A percentile compares a stretch with the other conserved stretches of the same genome.
Evolutionary conservation across 2,113 vertebrate species (phyloP).

Genomic region (Delphinus delphis): DNA sequence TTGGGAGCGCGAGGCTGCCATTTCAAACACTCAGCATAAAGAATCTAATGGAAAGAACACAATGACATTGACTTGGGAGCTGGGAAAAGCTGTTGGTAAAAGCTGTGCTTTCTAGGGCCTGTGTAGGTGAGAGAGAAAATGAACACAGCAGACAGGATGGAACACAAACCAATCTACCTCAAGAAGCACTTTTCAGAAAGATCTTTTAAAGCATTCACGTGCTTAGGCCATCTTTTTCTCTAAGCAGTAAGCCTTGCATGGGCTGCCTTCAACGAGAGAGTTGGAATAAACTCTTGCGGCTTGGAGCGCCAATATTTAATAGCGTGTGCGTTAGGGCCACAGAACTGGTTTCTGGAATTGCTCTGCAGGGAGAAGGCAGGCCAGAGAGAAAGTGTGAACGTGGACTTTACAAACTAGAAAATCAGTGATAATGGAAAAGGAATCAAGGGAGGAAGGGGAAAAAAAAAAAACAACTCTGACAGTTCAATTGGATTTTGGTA

Average conservation of each 20-base stretch:
- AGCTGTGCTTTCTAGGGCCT: not conserved
- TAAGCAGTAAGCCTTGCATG: not conserved
- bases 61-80: not conserved
- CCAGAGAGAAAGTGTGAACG: not conserved
- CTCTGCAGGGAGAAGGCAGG: not conserved
- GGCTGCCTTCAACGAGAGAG: not conserved
- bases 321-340: not conserved
- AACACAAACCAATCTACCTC: not conserved
- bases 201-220: not conserved
- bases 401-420: not conserved
- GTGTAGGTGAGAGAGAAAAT: not conserved
- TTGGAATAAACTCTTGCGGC: not conserved
- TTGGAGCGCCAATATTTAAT: not conserved
- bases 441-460: not conserved
- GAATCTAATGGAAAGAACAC: conserved; percentile 43
- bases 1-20: conserved; percentile 30
- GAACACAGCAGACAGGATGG: not conserved
- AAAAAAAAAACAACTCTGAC: not conserved
- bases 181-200: not conserved
- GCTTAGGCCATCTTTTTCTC: not conserved
- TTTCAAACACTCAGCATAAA: conserved; percentile 55
- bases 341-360: not conserved
- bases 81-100: not conserved
- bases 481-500: not conserved
- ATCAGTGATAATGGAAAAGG: conserved; percentile 25